Conservation (phyloP, 2,797 vertebrate genomes). For the Emydoidea blandingii region DNA sequence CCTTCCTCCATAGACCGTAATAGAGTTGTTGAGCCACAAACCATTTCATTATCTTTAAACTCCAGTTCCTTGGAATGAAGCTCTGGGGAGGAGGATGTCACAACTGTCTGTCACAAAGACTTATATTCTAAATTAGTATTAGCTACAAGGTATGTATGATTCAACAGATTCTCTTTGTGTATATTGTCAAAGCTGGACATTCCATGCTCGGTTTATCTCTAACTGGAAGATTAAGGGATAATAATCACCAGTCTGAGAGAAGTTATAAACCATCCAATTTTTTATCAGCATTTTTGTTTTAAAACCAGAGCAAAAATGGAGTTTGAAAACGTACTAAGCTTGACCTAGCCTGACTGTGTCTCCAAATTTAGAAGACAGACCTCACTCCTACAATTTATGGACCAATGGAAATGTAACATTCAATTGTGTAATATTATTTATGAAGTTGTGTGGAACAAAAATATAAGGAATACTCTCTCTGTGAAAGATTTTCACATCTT, state of each 20-base stretch:
- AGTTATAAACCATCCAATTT: constrained; percentile 34
- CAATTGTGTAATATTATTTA: background rate
- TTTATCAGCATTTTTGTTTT: constrained; percentile 14
- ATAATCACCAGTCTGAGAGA: constrained; percentile 41
- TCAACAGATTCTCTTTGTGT: constrained; percentile 57
- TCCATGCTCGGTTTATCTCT: constrained; percentile 44
- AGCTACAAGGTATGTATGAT: constrained; percentile 41
- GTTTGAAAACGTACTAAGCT: background rate
- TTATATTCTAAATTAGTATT: constrained; percentile 66
- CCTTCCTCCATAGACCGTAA: constrained; percentile 2
- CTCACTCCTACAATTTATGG: background rate
- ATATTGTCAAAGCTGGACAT: constrained; percentile 38
- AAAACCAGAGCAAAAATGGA: background rate
- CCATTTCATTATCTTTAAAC: constrained; percentile 53
- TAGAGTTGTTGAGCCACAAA: background rate
- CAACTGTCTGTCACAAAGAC: constrained; percentile 56
- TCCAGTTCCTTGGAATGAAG: constrained; percentile 31
- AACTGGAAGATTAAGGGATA: constrained; percentile 46
- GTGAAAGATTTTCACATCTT: background rate
- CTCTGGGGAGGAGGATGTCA: constrained; percentile 26
- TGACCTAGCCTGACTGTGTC: background rate
- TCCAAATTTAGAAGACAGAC: background rate
- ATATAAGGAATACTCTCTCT: fast-evolving
- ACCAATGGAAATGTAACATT: background rate
- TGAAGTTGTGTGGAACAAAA: background rate